A percentile compares a stretch with the other conserved stretches of the same genome.
Evolutionary conservation across 2,113 vertebrate genomes (phyloP).

Genomic region (Corydoras sp.): DNA sequence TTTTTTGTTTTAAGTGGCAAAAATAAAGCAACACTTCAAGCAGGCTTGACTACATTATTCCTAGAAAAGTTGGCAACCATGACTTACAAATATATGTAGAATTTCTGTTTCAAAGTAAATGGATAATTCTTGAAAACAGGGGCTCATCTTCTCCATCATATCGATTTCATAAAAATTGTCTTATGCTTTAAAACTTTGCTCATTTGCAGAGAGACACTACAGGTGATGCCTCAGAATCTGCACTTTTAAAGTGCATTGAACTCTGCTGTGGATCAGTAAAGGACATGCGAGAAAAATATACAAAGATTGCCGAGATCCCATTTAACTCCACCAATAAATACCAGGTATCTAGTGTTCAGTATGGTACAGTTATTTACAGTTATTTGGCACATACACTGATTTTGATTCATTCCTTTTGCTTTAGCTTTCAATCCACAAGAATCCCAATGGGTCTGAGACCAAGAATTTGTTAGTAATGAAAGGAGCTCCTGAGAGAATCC

Average conservation of each 20-base stretch:
- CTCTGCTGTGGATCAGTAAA: constrained; percentile 85
- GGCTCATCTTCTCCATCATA: too few relatives aligned
- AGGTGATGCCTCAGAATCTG: constrained; percentile 85
- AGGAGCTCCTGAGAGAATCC: constrained; percentile 83
- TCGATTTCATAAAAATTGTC: too few relatives aligned
- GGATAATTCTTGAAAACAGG: too few relatives aligned
- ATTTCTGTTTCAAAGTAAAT: too few relatives aligned
- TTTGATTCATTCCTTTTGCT: neutral
- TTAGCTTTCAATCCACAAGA: constrained; percentile 85
- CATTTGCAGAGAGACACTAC: constrained; percentile 75
- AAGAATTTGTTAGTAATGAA: constrained; percentile 86
- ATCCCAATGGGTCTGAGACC: constrained; percentile 53
- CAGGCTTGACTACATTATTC: too few relatives aligned
- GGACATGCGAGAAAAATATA: constrained; percentile 76
- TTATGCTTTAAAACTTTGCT: neutral
- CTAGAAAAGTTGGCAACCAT: too few relatives aligned
- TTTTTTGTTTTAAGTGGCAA: too few relatives aligned
- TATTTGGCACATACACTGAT: neutral
- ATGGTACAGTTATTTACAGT: neutral
- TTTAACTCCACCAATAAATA: constrained; percentile 96
- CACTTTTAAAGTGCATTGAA: constrained; percentile 88
- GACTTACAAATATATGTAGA: too few relatives aligned
- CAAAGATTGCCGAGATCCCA: constrained; percentile 82
- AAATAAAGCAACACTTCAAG: too few relatives aligned
- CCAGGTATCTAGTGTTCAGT: constrained; percentile 65